phyloP scores from a whole-genome alignment of 2,113 vertebrate genomes.

The Forbesichthys papilliferus region DNA sequence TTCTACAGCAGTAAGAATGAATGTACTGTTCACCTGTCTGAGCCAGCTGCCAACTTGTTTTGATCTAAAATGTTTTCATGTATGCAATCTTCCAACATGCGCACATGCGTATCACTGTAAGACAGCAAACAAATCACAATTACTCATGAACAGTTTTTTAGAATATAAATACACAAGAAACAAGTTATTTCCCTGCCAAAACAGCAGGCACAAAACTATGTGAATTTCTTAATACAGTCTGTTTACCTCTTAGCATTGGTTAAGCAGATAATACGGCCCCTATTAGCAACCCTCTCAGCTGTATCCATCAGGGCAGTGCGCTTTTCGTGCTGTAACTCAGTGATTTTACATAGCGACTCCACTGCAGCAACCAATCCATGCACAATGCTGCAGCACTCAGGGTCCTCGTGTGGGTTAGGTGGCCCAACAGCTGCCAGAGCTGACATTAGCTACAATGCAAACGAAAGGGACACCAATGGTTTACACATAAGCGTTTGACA shows the following conservation, averaged over 20 bases:
- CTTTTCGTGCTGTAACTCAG: constrained; percentile 90
- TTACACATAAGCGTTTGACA: neutral
- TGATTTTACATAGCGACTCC: constrained; percentile 93
- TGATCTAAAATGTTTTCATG: constrained; percentile 96
- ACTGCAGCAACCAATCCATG: constrained; percentile 94
- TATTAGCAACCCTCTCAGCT: constrained; percentile 90
- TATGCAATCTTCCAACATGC: constrained; percentile 97
- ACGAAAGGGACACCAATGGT: neutral
- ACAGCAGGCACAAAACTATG: neutral
- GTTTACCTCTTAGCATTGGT: constrained; percentile 94
- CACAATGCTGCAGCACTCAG: constrained; percentile 95
- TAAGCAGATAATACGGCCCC: constrained; percentile 94
- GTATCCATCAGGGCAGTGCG: constrained; percentile 90
- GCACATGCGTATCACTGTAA: constrained; percentile 92
- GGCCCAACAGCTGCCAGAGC: constrained; percentile 92
- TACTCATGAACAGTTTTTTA: neutral
- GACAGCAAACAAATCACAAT: constrained; percentile 11
- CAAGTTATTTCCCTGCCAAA: neutral
- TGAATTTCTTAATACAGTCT: neutral
- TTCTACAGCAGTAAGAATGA: neutral
- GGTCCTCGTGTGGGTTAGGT: constrained; percentile 92
- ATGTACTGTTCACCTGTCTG: constrained; percentile 88
- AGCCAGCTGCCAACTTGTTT: constrained; percentile 94
- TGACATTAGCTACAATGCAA: constrained; percentile 84
- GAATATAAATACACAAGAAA: neutral